Evolutionary conservation across 2,888 invertebrate genomes (phyloP), one percentile per base, ranked within the genome.

Genomic region (Pammene aurita): DNA sequence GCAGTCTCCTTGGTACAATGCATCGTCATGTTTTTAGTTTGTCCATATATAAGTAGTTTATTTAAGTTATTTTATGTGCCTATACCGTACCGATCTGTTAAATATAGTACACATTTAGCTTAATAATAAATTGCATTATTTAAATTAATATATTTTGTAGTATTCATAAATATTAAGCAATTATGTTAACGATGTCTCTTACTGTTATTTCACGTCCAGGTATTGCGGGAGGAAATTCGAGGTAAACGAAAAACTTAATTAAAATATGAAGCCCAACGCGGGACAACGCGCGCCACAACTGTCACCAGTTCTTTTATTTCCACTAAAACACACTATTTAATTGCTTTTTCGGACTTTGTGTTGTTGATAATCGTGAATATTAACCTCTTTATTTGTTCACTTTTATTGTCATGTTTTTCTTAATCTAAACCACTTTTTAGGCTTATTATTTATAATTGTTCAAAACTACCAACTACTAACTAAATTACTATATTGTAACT

Each of bases 181-280:
- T 58, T 0, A 5, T 26, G 13, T 26, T 18, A 7, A 9, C 18
- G 18, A 13, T 18, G 18, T 13, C 7, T 13, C 16, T 0, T 7
- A 50, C 62, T 14, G 34, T 67, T 48, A 57, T 55, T 61, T 61
- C 14, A 50, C 26, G 56, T 16, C 14, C 41, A 50, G 55, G n/a
- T 41, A 67, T 62, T 56, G 42, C 16, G 35, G 35, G 54, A 46
- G 48, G 18, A 42, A 56, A 68, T 57, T 52, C 9, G 16, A 34
- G 57, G 44, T 46, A 58, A 57, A 44, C 52, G 34, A 54, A 68
- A 66, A 64, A 63, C 68, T 64, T 64, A 68, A 68, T 68, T 68
- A 68, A 67, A 67, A 67, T 44, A 44, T 56, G 62, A 57, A 48
- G 55, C 67, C 26, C 48, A 26, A 62, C 48, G 55, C 14, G 56